These are phyloP conservation scores for Trypoxylon attenuatum DNA, from an alignment of 2,888 invertebrate species.

Conservation along the genomic window DNA sequence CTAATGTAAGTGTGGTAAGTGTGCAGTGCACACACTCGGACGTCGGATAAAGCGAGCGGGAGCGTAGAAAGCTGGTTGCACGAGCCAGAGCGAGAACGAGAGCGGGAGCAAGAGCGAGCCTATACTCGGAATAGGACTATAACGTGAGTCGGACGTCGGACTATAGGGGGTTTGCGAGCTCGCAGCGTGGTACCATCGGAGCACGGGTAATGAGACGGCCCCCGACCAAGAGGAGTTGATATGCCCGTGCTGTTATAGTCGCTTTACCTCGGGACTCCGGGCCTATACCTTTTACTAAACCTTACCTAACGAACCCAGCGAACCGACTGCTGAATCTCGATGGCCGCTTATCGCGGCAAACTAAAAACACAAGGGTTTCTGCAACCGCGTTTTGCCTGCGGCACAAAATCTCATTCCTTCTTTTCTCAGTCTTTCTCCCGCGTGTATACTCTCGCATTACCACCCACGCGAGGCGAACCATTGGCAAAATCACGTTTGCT, in stretches of 20 bases:
- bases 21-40: too few species aligned
- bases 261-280: conserved; percentile 46
- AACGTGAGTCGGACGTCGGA: conserved; percentile 49
- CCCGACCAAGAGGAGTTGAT: conserved; percentile 73
- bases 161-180: conserved; percentile 63
- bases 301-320: conserved; percentile 44
- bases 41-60: too few species aligned
- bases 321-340: conserved; percentile 32
- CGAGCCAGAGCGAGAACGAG: neutral
- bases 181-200: conserved; percentile 72
- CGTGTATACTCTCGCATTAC: neutral
- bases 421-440: neutral
- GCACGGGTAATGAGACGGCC: conserved; percentile 74
- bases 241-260: conserved; percentile 61
- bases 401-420: too few species aligned
- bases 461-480: neutral
- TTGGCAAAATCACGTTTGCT: neutral
- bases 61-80: neutral
- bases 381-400: neutral
- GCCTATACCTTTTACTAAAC: conserved; percentile 40
- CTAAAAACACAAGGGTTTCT: neutral
- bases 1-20: too few species aligned
- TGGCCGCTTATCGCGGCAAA: conserved; percentile 29
- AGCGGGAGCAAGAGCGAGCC: conserved; percentile 17
- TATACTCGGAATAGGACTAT: conserved; percentile 51